Evolutionary conservation across 2,797 vertebrate species (phyloP).

Genomic region (Falco novaeseelandiae): DNA sequence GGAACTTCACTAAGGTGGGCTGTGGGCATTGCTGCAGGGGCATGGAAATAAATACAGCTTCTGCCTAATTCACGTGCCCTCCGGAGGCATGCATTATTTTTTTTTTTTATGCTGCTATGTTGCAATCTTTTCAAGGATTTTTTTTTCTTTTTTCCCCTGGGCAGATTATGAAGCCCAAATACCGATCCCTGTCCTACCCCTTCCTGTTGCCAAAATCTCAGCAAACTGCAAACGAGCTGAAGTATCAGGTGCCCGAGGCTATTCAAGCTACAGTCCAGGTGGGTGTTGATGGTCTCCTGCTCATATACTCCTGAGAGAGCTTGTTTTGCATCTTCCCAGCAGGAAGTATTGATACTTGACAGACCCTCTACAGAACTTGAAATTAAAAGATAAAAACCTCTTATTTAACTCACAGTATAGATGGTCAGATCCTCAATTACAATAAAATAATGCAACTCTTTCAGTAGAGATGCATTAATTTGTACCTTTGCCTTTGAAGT

Average conservation of each 20-base stretch:
- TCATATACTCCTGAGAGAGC: not conserved
- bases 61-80: not conserved
- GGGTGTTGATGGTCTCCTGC: not conserved
- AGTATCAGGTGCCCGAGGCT: conserved; percentile 86
- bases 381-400: not conserved
- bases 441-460: not conserved
- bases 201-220: conserved; percentile 94
- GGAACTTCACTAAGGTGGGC: conserved; percentile 96
- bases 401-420: not conserved
- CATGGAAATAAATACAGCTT: not conserved
- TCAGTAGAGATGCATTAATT: not conserved
- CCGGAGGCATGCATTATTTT: not conserved
- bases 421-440: not conserved
- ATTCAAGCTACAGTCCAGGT: conserved; percentile 87
- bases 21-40: not conserved
- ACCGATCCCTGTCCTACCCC: conserved; percentile 89
- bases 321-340: not conserved
- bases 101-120: not conserved
- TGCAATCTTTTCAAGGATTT: not conserved
- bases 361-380: not conserved
- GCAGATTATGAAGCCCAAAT: conserved; percentile 97
- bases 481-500: not conserved
- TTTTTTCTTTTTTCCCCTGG: not conserved
- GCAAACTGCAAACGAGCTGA: conserved; percentile 85
- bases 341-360: not conserved